Evolutionary conservation across 2,888 invertebrate genomes (phyloP).

Genomic region (Tyria jacobaeae): DNA sequence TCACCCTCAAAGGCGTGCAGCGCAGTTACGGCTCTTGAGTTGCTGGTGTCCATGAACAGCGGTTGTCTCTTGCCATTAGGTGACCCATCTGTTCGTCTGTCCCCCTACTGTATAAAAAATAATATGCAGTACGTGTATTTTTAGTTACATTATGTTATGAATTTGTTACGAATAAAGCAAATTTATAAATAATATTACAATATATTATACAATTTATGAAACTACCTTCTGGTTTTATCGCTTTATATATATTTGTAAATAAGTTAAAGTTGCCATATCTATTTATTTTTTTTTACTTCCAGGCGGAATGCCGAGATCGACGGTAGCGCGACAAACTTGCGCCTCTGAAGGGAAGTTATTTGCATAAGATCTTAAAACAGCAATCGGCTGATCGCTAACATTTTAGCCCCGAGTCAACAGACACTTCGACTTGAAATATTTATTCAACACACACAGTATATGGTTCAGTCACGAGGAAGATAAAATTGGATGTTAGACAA

Average conservation of each 20-base stretch:
- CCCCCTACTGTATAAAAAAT: no score
- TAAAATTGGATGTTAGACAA: conserved; percentile 11
- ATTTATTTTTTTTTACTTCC: conserved; percentile 9
- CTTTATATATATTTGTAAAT: not conserved
- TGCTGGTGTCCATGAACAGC: no score
- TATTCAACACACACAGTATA: conserved; percentile 47
- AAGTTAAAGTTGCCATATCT: conserved; percentile 4
- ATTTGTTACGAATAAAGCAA: no score
- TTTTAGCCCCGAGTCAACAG: conserved; percentile 71
- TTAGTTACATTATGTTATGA: no score
- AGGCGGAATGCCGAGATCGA: conserved; percentile 53
- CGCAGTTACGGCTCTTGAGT: no score
- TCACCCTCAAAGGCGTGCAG: no score
- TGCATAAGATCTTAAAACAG: conserved; percentile 81
- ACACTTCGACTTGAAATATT: conserved; percentile 64
- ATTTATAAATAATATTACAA: no score
- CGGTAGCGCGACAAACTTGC: conserved; percentile 67
- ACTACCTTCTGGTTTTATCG: no score
- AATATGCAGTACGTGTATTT: no score
- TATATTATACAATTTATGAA: no score
- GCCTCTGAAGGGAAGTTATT: conserved; percentile 66
- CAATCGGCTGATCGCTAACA: conserved; percentile 75
- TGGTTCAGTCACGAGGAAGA: conserved; percentile 14
- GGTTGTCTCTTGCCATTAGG: no score
- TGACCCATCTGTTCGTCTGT: no score